Conservation (phyloP, 2,888 invertebrate genomes). For the Autographa gamma region DNA sequence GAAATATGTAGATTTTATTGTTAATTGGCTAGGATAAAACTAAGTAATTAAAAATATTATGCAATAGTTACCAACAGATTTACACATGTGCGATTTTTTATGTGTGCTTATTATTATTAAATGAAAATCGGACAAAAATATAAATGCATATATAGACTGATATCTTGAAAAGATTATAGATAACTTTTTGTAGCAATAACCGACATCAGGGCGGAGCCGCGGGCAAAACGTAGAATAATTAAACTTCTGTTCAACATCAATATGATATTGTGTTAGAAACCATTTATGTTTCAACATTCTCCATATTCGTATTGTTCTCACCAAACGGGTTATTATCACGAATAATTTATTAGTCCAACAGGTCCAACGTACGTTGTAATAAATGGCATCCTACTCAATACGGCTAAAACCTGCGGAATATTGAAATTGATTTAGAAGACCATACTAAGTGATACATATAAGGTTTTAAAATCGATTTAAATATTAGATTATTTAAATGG, state of each 20-base stretch:
- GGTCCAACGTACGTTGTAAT: conserved; percentile 10
- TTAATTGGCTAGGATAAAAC: neutral
- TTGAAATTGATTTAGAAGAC: conserved; percentile 1
- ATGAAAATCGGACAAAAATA: no score
- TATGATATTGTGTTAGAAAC: conserved; percentile 20
- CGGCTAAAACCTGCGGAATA: conserved; percentile 22
- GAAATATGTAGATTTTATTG: neutral
- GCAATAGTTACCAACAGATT: no score
- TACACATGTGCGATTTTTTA: no score
- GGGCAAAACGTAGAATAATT: neutral
- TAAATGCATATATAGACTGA: neutral
- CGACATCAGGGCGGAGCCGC: neutral
- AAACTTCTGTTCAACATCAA: conserved; percentile 30
- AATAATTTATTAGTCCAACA: conserved; percentile 30
- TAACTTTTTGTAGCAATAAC: neutral
- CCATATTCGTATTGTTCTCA: conserved; percentile 33
- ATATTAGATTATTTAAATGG: neutral
- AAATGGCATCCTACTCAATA: conserved; percentile 10
- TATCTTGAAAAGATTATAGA: neutral
- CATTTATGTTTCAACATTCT: conserved; percentile 36
- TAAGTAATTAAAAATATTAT: no score
- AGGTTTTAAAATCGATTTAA: neutral
- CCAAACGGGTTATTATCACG: conserved; percentile 34
- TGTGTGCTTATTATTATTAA: no score
- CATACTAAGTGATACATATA: neutral